A percentile compares a stretch with the other conserved stretches of the same genome.
Conservation (phyloP, 2,888 invertebrate genomes). For the Eristalis tenax region DNA sequence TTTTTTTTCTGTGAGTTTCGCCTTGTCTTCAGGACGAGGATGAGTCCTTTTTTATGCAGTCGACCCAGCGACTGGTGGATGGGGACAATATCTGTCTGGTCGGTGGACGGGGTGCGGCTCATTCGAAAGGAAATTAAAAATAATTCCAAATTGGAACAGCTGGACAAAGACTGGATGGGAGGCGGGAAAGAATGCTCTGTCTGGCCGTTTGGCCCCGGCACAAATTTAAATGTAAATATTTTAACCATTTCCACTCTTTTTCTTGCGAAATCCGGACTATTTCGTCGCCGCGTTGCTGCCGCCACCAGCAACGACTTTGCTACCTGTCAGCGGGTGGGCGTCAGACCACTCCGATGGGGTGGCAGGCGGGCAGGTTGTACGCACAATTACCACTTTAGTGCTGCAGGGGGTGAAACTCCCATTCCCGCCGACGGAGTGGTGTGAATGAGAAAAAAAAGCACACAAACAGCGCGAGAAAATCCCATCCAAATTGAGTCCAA, state of each 20-base stretch:
- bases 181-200: slow-evolving; percentile 16
- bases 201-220: slow-evolving; percentile 14
- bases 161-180: slow-evolving; percentile 47
- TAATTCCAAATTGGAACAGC: slow-evolving; percentile 69
- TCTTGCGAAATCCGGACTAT: slow-evolving; percentile 2
- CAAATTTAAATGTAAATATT: slow-evolving; percentile 67
- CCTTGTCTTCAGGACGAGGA: slow-evolving; percentile 5
- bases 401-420: slow-evolving; percentile 55
- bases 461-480: slow-evolving; percentile 30
- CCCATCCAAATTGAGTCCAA: slow-evolving; percentile 64
- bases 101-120: neutral
- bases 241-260: slow-evolving; percentile 46
- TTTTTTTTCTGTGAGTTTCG: slow-evolving; percentile 2
- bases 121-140: slow-evolving; percentile 71
- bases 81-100: neutral
- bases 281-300: neutral
- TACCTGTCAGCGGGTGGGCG: slow-evolving; percentile 30
- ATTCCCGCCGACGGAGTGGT: slow-evolving; percentile 14
- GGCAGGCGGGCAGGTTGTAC: slow-evolving; percentile 32
- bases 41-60: slow-evolving; percentile 2
- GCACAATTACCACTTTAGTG: slow-evolving; percentile 68
- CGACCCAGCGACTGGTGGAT: neutral
- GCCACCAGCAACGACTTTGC: slow-evolving; percentile 16
- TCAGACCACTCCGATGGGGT: neutral
- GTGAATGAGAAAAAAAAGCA: neutral